Evolutionary conservation across 1,140 invertebrate species (phyloP).

Genomic region (Dendrolimus kikuchii): DNA sequence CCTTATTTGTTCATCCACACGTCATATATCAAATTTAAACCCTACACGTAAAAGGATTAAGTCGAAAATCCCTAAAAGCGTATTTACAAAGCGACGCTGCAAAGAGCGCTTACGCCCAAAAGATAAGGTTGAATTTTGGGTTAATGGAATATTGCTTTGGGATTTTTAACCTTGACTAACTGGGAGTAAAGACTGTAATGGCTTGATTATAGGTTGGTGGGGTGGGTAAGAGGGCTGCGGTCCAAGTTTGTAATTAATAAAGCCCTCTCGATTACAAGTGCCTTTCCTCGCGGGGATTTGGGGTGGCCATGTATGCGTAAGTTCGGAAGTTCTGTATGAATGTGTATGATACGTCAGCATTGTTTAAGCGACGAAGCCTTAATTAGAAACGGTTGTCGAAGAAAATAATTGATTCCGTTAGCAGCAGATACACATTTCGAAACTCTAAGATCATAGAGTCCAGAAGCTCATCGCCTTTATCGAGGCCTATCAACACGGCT

Average conservation of each 20-base stretch:
- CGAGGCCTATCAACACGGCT: too few relatives aligned
- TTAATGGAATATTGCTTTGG: slow-evolving; percentile 26
- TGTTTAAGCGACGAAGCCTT: not conserved
- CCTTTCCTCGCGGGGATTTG: slow-evolving; percentile 51
- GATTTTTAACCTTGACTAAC: slow-evolving; percentile 51
- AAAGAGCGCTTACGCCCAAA: slow-evolving; percentile 49
- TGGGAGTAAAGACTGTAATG: slow-evolving; percentile 42
- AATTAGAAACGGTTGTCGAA: too few relatives aligned
- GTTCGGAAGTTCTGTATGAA: slow-evolving; percentile 1
- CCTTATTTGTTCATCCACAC: slow-evolving; percentile 24
- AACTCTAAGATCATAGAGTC: too few relatives aligned
- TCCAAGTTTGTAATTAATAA: slow-evolving; percentile 71
- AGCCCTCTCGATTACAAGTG: slow-evolving; percentile 69
- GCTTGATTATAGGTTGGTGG: slow-evolving; percentile 24
- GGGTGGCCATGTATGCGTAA: slow-evolving; percentile 12
- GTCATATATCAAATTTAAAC: slow-evolving; percentile 21
- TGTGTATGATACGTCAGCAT: slow-evolving; percentile 1
- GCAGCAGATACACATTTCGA: too few relatives aligned
- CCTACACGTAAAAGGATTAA: slow-evolving; percentile 20
- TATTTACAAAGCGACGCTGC: slow-evolving; percentile 14
- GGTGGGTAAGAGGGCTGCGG: slow-evolving; percentile 37
- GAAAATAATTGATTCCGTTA: too few relatives aligned
- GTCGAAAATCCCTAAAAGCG: slow-evolving; percentile 28
- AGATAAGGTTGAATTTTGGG: slow-evolving; percentile 57
- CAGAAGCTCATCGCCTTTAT: too few relatives aligned